These are phyloP conservation scores for Galerucella pusilla DNA, from an alignment of 2,888 invertebrate genomes.

Conservation along the genomic window DNA sequence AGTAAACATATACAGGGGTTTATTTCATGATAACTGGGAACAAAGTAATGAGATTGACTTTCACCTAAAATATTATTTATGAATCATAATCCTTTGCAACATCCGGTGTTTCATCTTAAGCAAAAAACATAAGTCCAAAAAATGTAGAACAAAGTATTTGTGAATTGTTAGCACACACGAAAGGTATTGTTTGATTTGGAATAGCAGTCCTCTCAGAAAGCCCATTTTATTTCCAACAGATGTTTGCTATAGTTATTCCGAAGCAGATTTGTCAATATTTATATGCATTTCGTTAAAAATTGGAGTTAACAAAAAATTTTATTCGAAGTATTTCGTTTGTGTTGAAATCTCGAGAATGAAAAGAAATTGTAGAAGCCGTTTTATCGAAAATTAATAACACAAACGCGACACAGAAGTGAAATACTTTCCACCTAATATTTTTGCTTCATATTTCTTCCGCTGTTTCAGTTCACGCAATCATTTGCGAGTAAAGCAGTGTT, in stretches of 20 bases:
- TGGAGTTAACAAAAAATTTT: conserved; percentile 23
- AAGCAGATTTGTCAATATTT: conserved; percentile 34
- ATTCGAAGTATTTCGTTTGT: conserved; percentile 1
- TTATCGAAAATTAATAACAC: too few relatives aligned
- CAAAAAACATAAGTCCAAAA: not conserved
- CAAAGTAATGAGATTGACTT: too few relatives aligned
- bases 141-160: not conserved
- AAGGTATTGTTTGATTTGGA: conserved; percentile 22
- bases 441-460: too few relatives aligned
- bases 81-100: not conserved
- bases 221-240: conserved; percentile 28
- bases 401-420: too few relatives aligned
- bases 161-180: conserved; percentile 15
- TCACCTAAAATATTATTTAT: too few relatives aligned
- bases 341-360: not conserved
- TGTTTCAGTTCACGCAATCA: too few relatives aligned
- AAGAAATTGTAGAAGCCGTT: too few relatives aligned
- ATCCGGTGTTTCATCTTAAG: not conserved
- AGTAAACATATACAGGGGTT: too few relatives aligned
- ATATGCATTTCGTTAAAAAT: conserved; percentile 31
- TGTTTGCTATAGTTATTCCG: conserved; percentile 24
- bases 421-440: too few relatives aligned
- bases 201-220: conserved; percentile 18
- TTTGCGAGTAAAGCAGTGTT: too few relatives aligned
- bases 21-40: too few relatives aligned